A percentile compares a stretch with the other conserved stretches of the same genome.
Conservation (phyloP, 2,888 invertebrate genomes). For the Tridacna gigas region DNA sequence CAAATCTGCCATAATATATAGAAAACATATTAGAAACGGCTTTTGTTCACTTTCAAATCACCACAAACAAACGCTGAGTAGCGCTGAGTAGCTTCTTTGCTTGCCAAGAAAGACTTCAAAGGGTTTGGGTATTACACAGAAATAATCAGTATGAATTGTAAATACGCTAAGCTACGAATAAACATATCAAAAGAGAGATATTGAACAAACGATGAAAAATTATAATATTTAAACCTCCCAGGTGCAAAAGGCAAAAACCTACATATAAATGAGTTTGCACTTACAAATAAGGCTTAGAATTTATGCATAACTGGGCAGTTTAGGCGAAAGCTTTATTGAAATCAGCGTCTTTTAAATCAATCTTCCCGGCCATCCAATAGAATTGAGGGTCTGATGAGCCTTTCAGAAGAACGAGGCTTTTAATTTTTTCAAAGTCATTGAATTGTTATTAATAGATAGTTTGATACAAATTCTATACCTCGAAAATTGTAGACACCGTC, state of each 20-base stretch:
- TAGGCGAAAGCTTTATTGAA: background rate
- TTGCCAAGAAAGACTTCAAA: constrained; percentile 44
- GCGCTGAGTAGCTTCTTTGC: constrained; percentile 26
- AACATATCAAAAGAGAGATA: constrained; percentile 29
- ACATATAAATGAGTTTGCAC: constrained; percentile 28
- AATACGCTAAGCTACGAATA: constrained; percentile 23
- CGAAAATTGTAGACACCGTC: background rate
- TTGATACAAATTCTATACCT: constrained; percentile 12
- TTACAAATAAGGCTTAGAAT: constrained; percentile 15
- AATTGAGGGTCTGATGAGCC: constrained; percentile 10
- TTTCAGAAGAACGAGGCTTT: background rate
- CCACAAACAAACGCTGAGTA: constrained; percentile 23
- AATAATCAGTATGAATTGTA: constrained; percentile 44
- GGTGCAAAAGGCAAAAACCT: constrained; percentile 19
- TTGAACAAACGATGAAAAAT: constrained; percentile 30
- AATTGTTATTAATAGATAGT: constrained; percentile 26
- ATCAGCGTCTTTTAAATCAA: constrained; percentile 12
- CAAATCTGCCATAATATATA: constrained; percentile 21
- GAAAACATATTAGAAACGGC: constrained; percentile 29
- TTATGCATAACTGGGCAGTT: constrained; percentile 26
- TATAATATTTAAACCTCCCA: constrained; percentile 28
- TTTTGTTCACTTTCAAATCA: constrained; percentile 30
- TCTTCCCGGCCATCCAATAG: constrained; percentile 12
- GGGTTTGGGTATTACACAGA: constrained; percentile 45
- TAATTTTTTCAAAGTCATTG: constrained; percentile 1